Evolutionary conservation across 2,888 invertebrate genomes (phyloP), one percentile per base, ranked within the genome.

Genomic region (Lasioglossum villosulum): DNA sequence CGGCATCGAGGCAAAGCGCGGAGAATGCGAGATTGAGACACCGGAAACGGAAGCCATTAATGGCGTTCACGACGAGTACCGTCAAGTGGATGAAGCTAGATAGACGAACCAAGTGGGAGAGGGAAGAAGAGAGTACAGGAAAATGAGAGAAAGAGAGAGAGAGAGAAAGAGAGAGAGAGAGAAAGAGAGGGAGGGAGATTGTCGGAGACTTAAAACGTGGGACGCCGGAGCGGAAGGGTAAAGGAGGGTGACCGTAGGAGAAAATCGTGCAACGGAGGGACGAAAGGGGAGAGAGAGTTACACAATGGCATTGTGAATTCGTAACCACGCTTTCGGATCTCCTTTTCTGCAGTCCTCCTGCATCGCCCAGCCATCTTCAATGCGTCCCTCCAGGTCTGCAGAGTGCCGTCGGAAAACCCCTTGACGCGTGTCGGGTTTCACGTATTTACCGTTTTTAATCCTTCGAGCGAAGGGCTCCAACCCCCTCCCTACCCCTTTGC

Each of bases 41-140:
- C 91, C 93, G 93, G 93, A 93, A 93, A 89, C 92, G 93, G 93
- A 93, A 93, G 88, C 93, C 93, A 93, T 93, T 93, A 93, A 93
- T 93, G 90, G 90, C 85, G 87, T 89, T 83, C 86, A 86, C 83
- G 90, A 84, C 84, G 78, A 83, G 85, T 83, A 84, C 86, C 86
- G 84, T 86, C 75, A 84, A 91, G 88, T 86, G 83, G 90, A 84
- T 86, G 83, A 85, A 56, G 75, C 80, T 71, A 74, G 82, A 76
- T 76, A 83, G 86, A 83, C 52, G 78, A 56, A 77, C 70, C 68
- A 48, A 56, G 59, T 37, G 45, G 23, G 77, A 42, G 63, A 34
- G 34, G n/a, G 68, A 37, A 34, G 37, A 23, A 37, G 14, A 66
- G 66, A 37, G 34, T 10, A 66, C 2, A 16, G 19, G 34, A 19